These are phyloP conservation scores for Pollimyrus isidori DNA, from an alignment of 2,113 vertebrate species.

Conservation along the genomic window DNA sequence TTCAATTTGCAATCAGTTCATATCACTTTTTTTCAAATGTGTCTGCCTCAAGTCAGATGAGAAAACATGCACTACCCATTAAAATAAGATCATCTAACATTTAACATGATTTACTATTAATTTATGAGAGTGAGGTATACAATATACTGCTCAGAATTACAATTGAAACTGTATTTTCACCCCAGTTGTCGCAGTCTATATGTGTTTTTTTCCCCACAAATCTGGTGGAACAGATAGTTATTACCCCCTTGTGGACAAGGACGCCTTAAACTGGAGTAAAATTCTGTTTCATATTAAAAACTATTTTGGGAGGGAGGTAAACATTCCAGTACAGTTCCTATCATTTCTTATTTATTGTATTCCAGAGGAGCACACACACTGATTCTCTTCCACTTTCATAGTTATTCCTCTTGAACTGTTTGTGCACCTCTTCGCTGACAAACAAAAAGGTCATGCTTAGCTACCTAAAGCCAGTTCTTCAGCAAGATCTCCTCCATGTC, in stretches of 20 bases:
- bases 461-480: background rate
- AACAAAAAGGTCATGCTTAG: background rate
- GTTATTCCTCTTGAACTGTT: background rate
- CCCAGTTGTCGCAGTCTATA: background rate
- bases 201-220: background rate
- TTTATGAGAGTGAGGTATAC: background rate
- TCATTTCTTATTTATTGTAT: background rate
- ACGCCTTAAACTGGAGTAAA: background rate
- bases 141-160: background rate
- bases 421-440: background rate
- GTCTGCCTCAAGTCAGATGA: background rate
- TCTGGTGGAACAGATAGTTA: background rate
- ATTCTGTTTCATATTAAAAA: constrained; percentile 6
- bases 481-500: background rate
- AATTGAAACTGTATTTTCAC: background rate
- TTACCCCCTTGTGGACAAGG: background rate
- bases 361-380: background rate
- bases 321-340: background rate
- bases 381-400: background rate
- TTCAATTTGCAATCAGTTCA: background rate
- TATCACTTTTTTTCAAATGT: background rate
- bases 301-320: background rate
- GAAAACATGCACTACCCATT: background rate
- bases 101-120: background rate
- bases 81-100: background rate